Conservation (phyloP, 2,113 vertebrate species). For the Peromyscus californicus region DNA sequence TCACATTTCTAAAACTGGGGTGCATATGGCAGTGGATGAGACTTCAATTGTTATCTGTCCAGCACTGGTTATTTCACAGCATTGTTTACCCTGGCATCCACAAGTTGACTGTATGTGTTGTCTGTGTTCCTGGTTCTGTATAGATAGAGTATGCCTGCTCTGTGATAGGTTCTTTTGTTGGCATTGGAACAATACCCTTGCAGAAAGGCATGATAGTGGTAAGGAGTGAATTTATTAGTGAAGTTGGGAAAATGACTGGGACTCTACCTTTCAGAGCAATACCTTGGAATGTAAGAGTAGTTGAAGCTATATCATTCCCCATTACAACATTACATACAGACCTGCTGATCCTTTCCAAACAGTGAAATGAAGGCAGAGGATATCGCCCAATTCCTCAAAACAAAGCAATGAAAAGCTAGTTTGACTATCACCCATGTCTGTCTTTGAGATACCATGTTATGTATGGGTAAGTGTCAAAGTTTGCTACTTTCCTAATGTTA, state of each 20-base stretch:
- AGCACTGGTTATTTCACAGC: not conserved
- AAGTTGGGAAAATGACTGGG: slow-evolving; percentile 52
- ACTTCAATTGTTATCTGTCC: not conserved
- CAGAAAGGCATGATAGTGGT: not conserved
- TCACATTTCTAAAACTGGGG: not conserved
- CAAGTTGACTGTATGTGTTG: slow-evolving; percentile 3
- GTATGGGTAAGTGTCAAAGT: not conserved
- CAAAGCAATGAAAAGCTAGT: slow-evolving; percentile 19
- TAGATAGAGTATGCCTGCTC: not conserved
- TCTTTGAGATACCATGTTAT: slow-evolving; percentile 1
- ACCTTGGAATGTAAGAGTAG: not conserved
- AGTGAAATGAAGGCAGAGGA: slow-evolving; percentile 14
- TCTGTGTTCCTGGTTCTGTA: not conserved
- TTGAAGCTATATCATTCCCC: not conserved
- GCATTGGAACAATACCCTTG: not conserved
- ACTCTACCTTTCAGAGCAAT: slow-evolving; percentile 20
- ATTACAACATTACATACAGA: not conserved
- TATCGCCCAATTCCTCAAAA: not conserved
- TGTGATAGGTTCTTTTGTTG: slow-evolving; percentile 31
- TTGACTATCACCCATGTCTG: not conserved
- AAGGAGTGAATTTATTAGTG: slow-evolving; percentile 25
- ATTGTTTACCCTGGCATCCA: not conserved
- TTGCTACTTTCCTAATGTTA: slow-evolving; percentile 39
- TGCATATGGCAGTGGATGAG: not conserved
- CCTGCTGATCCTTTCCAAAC: not conserved